These are phyloP conservation scores for Candoia aspera DNA, from an alignment of 2,113 vertebrate species.

Conservation along the genomic window DNA sequence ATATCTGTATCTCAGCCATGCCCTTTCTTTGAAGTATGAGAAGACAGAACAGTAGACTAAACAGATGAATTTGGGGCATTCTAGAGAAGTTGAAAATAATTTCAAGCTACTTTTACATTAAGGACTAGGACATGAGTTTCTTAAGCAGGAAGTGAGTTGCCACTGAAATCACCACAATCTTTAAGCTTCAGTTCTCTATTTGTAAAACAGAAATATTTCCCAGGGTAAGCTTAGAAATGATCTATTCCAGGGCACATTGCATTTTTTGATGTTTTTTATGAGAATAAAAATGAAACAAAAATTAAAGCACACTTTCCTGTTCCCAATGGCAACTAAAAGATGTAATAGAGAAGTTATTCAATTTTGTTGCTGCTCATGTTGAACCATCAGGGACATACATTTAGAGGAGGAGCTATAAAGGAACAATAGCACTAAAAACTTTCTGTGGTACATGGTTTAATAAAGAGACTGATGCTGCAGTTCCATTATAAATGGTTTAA, in stretches of 20 bases:
- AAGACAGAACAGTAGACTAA: background rate
- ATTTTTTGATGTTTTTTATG: background rate
- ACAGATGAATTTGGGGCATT: background rate
- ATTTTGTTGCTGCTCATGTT: background rate
- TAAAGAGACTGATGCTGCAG: background rate
- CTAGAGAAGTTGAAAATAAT: background rate
- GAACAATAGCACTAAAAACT: background rate
- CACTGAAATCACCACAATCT: background rate
- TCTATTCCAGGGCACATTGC: background rate
- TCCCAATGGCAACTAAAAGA: background rate
- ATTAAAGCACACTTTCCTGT: background rate
- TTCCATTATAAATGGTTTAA: background rate
- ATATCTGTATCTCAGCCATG: background rate
- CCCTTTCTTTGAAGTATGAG: background rate
- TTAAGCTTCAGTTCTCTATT: background rate
- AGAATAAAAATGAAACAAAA: background rate
- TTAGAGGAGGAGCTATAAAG: background rate
- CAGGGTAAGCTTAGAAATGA: too few relatives aligned
- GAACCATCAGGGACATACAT: background rate
- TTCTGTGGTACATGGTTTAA: background rate
- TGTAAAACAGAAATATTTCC: background rate
- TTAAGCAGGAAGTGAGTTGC: too few relatives aligned
- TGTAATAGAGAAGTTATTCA: background rate
- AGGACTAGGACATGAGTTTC: too few relatives aligned
- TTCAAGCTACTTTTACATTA: too few relatives aligned